Conservation (phyloP, 1,140 invertebrate species). For the Orussus abietinus region DNA sequence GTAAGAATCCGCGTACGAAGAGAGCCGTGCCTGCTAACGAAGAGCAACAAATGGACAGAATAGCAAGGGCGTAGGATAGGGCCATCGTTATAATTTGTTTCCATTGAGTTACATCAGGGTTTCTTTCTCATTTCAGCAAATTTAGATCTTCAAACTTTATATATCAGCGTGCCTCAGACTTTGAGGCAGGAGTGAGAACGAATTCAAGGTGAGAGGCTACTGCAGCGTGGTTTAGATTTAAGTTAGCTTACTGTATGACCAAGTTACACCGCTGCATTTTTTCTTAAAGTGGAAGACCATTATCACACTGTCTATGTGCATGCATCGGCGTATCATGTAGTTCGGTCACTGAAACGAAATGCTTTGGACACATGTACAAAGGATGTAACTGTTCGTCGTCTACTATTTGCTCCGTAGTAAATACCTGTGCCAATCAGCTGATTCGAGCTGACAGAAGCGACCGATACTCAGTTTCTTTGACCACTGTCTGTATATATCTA, state of each 20-base stretch:
- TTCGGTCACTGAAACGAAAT: slow-evolving; percentile 32
- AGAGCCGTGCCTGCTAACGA: too few species aligned
- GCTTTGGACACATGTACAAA: slow-evolving; percentile 34
- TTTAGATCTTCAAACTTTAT: slow-evolving; percentile 59
- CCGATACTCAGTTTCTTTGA: too few species aligned
- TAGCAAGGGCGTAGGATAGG: slow-evolving; percentile 49
- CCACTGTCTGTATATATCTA: not conserved
- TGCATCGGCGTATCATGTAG: slow-evolving; percentile 38
- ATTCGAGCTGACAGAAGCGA: too few species aligned
- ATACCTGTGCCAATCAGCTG: not conserved
- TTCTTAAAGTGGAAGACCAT: slow-evolving; percentile 14
- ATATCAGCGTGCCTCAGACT: slow-evolving; percentile 61
- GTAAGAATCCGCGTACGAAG: too few species aligned
- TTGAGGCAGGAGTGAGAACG: slow-evolving; percentile 57
- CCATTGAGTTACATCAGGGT: slow-evolving; percentile 45
- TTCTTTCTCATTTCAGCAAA: slow-evolving; percentile 60
- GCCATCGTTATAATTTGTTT: slow-evolving; percentile 43
- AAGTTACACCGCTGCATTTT: slow-evolving; percentile 37
- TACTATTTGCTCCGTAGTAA: not conserved
- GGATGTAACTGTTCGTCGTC: not conserved
- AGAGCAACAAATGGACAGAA: slow-evolving; percentile 48
- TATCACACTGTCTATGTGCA: slow-evolving; percentile 41
- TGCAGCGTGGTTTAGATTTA: slow-evolving; percentile 48
- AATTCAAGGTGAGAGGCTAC: slow-evolving; percentile 56
- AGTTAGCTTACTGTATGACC: slow-evolving; percentile 49